Base-by-base conservation (phyloP, 1,140 invertebrate species). In the Samia ricini region DNA sequence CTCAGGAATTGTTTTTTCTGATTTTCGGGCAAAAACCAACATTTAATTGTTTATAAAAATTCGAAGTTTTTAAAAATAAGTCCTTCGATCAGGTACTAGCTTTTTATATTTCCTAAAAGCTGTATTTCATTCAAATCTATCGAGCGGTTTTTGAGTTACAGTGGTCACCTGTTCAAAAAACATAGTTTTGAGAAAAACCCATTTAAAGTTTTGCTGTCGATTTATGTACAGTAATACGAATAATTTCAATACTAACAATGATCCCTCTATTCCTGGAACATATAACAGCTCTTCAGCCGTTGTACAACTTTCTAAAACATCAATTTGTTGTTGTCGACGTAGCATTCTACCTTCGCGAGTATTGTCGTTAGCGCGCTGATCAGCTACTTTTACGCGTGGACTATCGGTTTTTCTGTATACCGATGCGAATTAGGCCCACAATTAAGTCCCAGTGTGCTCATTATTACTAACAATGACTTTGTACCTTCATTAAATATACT, bases 401-500 rank as follows among this genome's bases (percentile, higher is more conserved):
- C 6, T 15, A 36, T 36, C 33, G 6, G 15, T 36, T 36, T 36
- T 36, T 36, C 33, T 7, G 33, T 15, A 36, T 36, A 36, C 33
- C 33, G 33, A 36, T 36, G 33, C 6, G 15, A 36, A 36, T 36
- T 36, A 36, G 6, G 15, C 6, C 33, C 33, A 36, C 33, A 36
- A 36, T 36, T 36, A 36, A 36, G 33, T 36, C 33, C 33, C 15
- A 36, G 15, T 6, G 33, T 36, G 15, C 15, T 15, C 33, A 36
- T 36, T n/a, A 49, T n/a, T 19, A 49, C 19, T 49, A 49, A 49
- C 12, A 49, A 49, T 49, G 48, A 49, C 12, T 49, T 49, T 49
- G 19, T 49, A 49, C 48, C 48, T 49, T 49, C 48, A 49, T 49
- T 49, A 49, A 49, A 49, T 49, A 49, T 49, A 49, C 48, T n/a